A percentile compares a stretch with the other conserved stretches of the same genome.
Evolutionary conservation across 1,140 invertebrate genomes (phyloP).

Genomic region (Heliconius melpomene): DNA sequence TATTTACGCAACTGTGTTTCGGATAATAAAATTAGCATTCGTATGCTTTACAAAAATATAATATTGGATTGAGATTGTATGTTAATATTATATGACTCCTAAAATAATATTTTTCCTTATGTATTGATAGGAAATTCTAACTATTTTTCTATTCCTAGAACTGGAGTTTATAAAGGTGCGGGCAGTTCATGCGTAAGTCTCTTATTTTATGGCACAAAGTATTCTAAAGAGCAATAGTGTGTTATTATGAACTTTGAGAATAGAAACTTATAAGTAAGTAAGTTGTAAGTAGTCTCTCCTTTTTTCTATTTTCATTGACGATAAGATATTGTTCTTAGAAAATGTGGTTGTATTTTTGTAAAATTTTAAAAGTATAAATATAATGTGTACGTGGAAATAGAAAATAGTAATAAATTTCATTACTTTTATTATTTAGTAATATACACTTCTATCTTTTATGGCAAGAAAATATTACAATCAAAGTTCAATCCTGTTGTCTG

Average conservation of each 20-base stretch:
- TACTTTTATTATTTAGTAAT: neutral
- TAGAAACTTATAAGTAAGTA: neutral
- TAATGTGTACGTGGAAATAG: neutral
- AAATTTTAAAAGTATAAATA: neutral
- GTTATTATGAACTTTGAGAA: neutral
- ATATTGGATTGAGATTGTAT: neutral
- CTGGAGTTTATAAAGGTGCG: neutral
- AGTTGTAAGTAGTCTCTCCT: neutral
- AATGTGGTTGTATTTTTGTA: neutral
- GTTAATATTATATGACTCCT: too few species aligned
- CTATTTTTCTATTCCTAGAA: neutral
- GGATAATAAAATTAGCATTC: neutral
- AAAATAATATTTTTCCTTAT: neutral
- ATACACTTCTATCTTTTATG: neutral
- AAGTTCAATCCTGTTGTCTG: neutral
- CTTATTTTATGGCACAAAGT: neutral
- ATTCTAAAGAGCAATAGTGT: slow-evolving; percentile 4
- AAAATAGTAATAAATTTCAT: neutral
- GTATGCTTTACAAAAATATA: neutral
- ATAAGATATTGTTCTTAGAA: neutral
- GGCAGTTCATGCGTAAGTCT: neutral
- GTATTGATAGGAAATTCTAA: neutral
- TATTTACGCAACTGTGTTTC: neutral
- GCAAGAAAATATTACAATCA: slow-evolving; percentile 6
- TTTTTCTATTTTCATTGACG: neutral